Conservation (phyloP, 2,113 vertebrate species). For the Albula glossodonta region DNA sequence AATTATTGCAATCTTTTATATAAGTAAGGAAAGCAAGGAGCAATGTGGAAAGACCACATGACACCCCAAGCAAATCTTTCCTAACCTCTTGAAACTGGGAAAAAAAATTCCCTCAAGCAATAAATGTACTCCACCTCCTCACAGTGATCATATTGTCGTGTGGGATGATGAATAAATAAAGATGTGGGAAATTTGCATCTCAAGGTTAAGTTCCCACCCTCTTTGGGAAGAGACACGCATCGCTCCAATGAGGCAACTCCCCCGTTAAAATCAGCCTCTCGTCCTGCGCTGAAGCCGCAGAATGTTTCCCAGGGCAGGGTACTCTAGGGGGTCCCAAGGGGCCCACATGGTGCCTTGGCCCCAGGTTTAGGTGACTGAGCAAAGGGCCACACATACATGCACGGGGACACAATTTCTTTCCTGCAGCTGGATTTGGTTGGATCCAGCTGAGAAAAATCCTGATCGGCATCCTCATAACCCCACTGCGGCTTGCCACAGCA, state of each 20-base stretch:
- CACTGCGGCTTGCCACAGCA: not conserved
- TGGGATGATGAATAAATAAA: not conserved
- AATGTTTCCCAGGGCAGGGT: not conserved
- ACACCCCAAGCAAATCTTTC: too few relatives aligned
- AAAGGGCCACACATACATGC: not conserved
- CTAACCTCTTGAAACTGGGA: not conserved
- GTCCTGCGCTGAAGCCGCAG: too few relatives aligned
- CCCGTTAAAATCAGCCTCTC: not conserved
- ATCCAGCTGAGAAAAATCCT: not conserved
- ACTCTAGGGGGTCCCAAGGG: not conserved
- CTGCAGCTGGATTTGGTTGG: not conserved
- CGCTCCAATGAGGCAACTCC: not conserved
- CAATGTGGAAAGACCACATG: too few relatives aligned
- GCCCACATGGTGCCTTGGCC: too few relatives aligned
- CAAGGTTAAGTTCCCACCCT: not conserved
- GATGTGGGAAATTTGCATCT: not conserved
- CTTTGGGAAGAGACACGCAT: not conserved
- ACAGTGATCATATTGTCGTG: not conserved
- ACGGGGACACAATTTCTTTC: too few relatives aligned
- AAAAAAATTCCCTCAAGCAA: not conserved
- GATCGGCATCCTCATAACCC: not conserved
- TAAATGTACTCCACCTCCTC: not conserved
- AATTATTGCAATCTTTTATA: too few relatives aligned
- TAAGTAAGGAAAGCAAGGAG: too few relatives aligned
- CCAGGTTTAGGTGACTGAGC: not conserved